phyloP scores from a whole-genome alignment of 92 coral and sea anemone genomes.

The Virgularia gustaviana region DNA sequence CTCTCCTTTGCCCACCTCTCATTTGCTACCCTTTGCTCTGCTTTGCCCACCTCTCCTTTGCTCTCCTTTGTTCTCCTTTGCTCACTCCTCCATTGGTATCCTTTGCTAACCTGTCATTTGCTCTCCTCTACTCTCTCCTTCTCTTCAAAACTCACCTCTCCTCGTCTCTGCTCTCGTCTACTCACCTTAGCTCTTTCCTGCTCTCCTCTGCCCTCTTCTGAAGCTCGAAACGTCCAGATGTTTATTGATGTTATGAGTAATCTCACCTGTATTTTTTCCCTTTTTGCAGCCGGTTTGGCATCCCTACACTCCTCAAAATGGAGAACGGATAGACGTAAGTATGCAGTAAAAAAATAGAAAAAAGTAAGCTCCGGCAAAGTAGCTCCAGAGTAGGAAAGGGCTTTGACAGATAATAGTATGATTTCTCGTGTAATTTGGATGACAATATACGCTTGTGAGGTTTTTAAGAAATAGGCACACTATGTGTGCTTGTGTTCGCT shows the following conservation, averaged over 20 bases:
- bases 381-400: too few species aligned
- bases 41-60: neutral
- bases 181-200: neutral
- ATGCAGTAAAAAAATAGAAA: too few species aligned
- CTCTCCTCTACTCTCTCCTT: too few species aligned
- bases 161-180: too few species aligned
- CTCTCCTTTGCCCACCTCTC: neutral
- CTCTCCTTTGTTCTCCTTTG: neutral
- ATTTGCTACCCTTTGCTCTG: neutral
- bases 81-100: neutral
- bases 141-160: too few species aligned
- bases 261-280: neutral
- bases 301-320: constrained; percentile 86
- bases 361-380: too few species aligned
- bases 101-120: neutral
- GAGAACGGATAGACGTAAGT: constrained; percentile 76
- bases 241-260: neutral
- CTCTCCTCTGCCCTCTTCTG: neutral
- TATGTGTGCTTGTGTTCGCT: too few species aligned
- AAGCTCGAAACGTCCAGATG: neutral
- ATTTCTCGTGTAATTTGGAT: too few species aligned
- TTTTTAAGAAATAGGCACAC: too few species aligned
- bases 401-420: too few species aligned
- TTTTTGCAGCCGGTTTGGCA: constrained; percentile 97
- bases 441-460: too few species aligned